Conservation (phyloP, 2,113 vertebrate genomes). For the Seriola aureovittata region DNA sequence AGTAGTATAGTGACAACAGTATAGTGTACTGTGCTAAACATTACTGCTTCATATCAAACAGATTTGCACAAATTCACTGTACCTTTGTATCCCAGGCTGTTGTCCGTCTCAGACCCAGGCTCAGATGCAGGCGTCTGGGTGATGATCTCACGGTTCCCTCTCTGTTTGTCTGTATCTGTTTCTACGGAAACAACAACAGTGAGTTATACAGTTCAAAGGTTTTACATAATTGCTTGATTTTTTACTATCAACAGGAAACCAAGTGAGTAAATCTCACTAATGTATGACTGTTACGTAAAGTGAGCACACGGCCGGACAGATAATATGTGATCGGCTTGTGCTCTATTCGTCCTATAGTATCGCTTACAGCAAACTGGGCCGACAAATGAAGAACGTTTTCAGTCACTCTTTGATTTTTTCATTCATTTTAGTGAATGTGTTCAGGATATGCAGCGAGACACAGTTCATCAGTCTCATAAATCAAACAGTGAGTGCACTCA, state of each 20-base stretch:
- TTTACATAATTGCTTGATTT: background rate
- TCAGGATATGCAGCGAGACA: background rate
- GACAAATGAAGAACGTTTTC: background rate
- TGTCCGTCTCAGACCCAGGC: conserved; percentile 62
- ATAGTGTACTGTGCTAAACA: background rate
- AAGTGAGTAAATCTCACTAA: background rate
- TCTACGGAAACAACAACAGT: background rate
- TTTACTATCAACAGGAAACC: background rate
- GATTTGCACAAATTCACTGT: background rate
- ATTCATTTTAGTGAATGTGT: background rate
- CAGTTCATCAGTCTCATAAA: background rate
- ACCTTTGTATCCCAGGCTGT: conserved; percentile 82
- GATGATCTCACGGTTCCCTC: conserved; percentile 54
- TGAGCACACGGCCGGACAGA: background rate
- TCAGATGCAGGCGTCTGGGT: conserved; percentile 58
- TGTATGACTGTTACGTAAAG: background rate
- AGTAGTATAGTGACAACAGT: background rate
- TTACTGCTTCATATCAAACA: background rate
- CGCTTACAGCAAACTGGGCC: too few species aligned
- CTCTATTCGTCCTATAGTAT: background rate
- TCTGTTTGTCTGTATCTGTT: conserved; percentile 58
- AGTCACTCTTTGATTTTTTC: background rate
- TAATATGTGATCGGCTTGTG: background rate
- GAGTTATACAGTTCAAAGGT: background rate
- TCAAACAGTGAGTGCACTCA: background rate